Evolutionary conservation across 1,140 invertebrate species (phyloP), one percentile per base, ranked within the genome.

Genomic region (Streblospio benedicti): DNA sequence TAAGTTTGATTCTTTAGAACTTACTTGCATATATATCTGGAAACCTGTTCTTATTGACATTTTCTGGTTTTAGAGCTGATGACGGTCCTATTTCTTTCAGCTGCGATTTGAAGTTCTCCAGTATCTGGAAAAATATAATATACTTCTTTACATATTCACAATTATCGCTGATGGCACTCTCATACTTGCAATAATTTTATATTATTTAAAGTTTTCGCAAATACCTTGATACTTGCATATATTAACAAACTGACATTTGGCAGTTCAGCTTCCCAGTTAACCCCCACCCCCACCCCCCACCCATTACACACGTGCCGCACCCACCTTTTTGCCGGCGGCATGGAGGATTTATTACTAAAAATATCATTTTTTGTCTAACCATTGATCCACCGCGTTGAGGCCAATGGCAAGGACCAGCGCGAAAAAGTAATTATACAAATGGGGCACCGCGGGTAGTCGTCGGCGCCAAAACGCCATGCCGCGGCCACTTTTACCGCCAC

Each of bases 21-120:
- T 43, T 9, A 56, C 53, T 25, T 2, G 53, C 31, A 56, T 38
- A 27, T 2, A 56, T 56, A 2, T 56, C 53, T 23, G 27, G 33
- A 35, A 6, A 14, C 25, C 53, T 31, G 28, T 56, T 56, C 23
- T 56, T 56, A 3, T 30, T 12, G 20, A 56, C 33, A 27, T 56
- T 56, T 2, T 33, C n/a, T 18, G 28, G 30, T 20, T 56, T 35
- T 23, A 35, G 18, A 9, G 28, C 53, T 27, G 53, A 4, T 47
- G 44, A 47, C 9, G 18, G 27, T 47, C 27, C 27, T 47, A 20
- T 27, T 6, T n/a, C 27, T 47, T 18, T 47, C n/a, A 18, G 4
- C n/a, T 47, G n/a, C n/a, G n/a, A n/a, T 47, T 47, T 47, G 9
- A 47, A 6, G 9, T 47, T 47, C 18, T 18, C 27, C 44, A 47